Evolutionary conservation across 2,888 invertebrate species (phyloP), one percentile per base, ranked within the genome.

Genomic region (Apotomis turbidana): DNA sequence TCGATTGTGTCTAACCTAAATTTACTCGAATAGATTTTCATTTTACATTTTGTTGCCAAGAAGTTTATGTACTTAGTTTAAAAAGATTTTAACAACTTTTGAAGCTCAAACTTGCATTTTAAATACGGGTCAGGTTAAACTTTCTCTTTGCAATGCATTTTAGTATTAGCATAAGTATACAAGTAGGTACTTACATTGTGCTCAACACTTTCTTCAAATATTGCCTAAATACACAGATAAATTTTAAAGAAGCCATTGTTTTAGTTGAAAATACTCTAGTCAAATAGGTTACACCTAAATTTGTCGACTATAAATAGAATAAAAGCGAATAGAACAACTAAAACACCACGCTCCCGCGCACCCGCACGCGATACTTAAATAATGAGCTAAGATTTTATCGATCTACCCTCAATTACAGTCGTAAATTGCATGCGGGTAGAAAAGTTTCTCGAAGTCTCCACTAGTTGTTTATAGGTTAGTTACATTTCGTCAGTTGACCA

Each of bases 121-220:
- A 13, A 62, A 67, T 61, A 51, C 15, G 55, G 55, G 55, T 4
- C 51, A 36, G 27, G 15, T 62, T 5, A 41, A 12, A 57, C 61
- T 62, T 59, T 68, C 51, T 71, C 57, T 46, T 44, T n/a, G 13
- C 59, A 67, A 49, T 68, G 13, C 62, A 58, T 46, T 62, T 68
- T 49, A 4, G 9, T 27, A 67, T 49, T 63, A 10, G 66, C 67
- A 67, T 52, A 63, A 52, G 57, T 68, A 44, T 15, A 51, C 44
- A 58, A 15, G 12, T 2, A 52, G 64, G 61, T 79, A 88, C 91
- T 91, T 75, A 91, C 91, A 90, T 82, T 79, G 81, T 86, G 54
- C 72, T 84, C 44, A 90, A 74, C 9, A 90, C 70, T 76, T 85
- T 85, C 78, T 87, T 85, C 69, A 90, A 82, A 8, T 85, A 83